Base-by-base conservation (phyloP, 2,888 invertebrate genomes). In the Drosophila percnosoma region DNA sequence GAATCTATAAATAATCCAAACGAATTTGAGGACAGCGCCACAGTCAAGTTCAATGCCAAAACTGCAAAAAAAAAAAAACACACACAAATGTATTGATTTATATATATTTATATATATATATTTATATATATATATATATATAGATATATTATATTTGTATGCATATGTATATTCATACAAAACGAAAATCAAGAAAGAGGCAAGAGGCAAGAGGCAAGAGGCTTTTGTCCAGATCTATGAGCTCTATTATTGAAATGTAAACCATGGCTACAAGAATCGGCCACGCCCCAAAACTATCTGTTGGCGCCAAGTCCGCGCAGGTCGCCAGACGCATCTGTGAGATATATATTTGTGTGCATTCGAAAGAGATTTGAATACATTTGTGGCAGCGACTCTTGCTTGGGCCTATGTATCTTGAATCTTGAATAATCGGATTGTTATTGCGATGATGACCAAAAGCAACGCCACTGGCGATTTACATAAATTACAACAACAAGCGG, bases 1-100 rank as follows among this genome's bases (percentile, higher is more conserved):
- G 62, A 42, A 62, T 57, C 67, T 58, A 66, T 75, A 58, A 55
- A 65, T 63, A 68, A 75, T 64, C 64, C 36, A 31, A 29, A 49
- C 33, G 27, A 21, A 33, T 42, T 38, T 54, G 60, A 62, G 57
- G 79, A 64, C 75, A 71, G 53, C 55, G 59, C 61, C 57, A 60
- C 76, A 84, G 81, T 88, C 89, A 89, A 89, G 89, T 89, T 89
- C 89, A 89, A 90, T 87, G 89, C 64, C 88, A 83, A 69, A 65
- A 57, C 58, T 76, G 73, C 55, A 70, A 74, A 82, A 69, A 70
- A 74, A 82, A 69, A 53, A 52, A 24, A 68, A 11, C 52, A 10
- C 10, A 33, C 10, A 45, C 18, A 7, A 21, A 58, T 36, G 10
- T 38, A n/a, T 24, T 42, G 21, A 54, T 38, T 33, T 15, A 58